Evolutionary conservation across 2,888 invertebrate species (phyloP).

Genomic region (Orthonevra nobilis): DNA sequence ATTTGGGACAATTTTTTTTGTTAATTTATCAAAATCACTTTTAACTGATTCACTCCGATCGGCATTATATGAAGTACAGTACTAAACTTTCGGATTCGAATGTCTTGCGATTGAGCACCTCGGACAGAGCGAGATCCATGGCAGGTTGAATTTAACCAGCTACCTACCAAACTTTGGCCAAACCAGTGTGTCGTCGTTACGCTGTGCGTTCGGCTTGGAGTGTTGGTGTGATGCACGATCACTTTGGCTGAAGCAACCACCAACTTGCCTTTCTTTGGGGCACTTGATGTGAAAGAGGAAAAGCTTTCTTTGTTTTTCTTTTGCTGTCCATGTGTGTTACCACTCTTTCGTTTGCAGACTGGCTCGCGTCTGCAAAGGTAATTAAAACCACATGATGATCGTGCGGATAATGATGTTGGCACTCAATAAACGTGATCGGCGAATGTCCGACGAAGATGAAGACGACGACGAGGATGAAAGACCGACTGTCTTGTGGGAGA

Average conservation of each 20-base stretch:
- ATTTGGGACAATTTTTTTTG: constrained; percentile 13
- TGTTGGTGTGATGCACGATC: constrained; percentile 14
- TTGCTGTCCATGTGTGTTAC: constrained; percentile 29
- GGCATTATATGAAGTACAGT: constrained; percentile 62
- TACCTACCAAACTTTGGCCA: constrained; percentile 41
- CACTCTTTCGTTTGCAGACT: constrained; percentile 50
- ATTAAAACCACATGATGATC: constrained; percentile 25
- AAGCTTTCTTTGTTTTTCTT: constrained; percentile 49
- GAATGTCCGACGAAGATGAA: not conserved
- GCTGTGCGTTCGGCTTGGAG: constrained; percentile 13
- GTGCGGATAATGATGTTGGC: constrained; percentile 8
- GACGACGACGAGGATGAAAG: not conserved
- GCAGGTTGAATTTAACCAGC: too few species aligned
- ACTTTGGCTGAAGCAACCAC: constrained; percentile 4
- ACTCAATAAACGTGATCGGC: constrained; percentile 21
- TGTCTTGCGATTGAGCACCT: constrained; percentile 28
- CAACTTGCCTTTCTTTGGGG: constrained; percentile 39
- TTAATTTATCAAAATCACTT: constrained; percentile 50
- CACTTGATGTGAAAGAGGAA: constrained; percentile 13
- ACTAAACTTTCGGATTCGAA: constrained; percentile 68
- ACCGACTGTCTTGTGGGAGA: constrained; percentile 9
- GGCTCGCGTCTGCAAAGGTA: constrained; percentile 30
- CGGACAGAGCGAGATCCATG: constrained; percentile 35
- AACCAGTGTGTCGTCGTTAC: constrained; percentile 32
- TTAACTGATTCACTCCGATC: constrained; percentile 64